A percentile compares a stretch with the other conserved stretches of the same genome.
These are phyloP conservation scores for Erebia ligea DNA, from an alignment of 2,888 invertebrate species.

Conservation along the genomic window DNA sequence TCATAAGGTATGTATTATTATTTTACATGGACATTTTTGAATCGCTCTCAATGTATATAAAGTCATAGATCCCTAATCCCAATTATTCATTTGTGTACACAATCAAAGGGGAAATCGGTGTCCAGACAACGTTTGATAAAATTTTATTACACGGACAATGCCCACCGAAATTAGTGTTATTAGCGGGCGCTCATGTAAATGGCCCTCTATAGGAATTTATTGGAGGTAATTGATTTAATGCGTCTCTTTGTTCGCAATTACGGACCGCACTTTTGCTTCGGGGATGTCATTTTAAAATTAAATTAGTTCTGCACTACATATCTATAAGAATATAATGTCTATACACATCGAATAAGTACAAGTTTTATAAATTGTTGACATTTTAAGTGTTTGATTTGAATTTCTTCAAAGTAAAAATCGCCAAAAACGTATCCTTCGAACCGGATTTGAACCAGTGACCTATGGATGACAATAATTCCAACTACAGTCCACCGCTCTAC, in stretches of 20 bases:
- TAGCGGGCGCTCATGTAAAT: constrained; percentile 63
- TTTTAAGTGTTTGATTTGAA: too few relatives aligned
- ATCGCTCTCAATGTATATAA: background rate
- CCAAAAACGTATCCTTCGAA: constrained; percentile 71
- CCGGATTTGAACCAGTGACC: constrained; percentile 86
- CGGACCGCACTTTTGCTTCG: constrained; percentile 42
- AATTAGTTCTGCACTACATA: constrained; percentile 21
- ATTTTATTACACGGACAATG: constrained; percentile 68
- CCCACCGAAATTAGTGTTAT: constrained; percentile 69
- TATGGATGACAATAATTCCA: constrained; percentile 69
- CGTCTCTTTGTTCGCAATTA: constrained; percentile 63
- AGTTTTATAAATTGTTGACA: too few relatives aligned
- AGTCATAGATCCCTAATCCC: constrained; percentile 23
- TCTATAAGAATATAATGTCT: background rate
- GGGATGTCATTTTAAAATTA: constrained; percentile 40
- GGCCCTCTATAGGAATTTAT: constrained; percentile 59
- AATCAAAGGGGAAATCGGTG: constrained; percentile 54
- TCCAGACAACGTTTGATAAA: constrained; percentile 63
- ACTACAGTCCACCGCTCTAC: constrained; percentile 84
- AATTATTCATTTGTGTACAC: constrained; percentile 49
- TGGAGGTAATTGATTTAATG: constrained; percentile 74
- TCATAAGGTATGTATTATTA: background rate
- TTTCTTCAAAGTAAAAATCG: too few relatives aligned
- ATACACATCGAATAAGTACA: background rate
- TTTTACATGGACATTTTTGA: background rate